Evolutionary conservation across 1,140 invertebrate genomes (phyloP).

Genomic region (Teleopsis dalmanni): DNA sequence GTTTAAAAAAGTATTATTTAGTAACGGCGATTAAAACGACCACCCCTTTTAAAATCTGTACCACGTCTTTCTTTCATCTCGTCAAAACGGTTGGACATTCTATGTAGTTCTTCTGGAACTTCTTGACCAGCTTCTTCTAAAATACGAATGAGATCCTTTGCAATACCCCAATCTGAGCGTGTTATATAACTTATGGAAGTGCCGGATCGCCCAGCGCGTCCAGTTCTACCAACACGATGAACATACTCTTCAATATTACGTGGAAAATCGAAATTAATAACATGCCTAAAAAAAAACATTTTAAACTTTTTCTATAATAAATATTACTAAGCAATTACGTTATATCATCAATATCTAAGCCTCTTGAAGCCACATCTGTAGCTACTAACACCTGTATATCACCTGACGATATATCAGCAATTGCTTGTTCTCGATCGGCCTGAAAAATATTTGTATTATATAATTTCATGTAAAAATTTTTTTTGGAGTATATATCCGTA

Average conservation of each 20-base stretch:
- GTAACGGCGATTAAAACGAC: no score
- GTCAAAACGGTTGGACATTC: slow-evolving; percentile 62
- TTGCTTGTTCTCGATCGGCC: slow-evolving; percentile 72
- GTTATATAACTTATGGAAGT: slow-evolving; percentile 76
- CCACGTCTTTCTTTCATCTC: slow-evolving; percentile 54
- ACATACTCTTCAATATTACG: slow-evolving; percentile 87
- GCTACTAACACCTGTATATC: slow-evolving; percentile 75
- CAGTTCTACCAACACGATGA: slow-evolving; percentile 80
- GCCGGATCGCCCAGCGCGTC: slow-evolving; percentile 76
- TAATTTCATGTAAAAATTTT: no score
- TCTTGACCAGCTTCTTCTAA: slow-evolving; percentile 67
- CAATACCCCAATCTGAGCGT: slow-evolving; percentile 68
- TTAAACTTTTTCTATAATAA: no score
- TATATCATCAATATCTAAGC: slow-evolving; percentile 86
- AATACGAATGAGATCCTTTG: slow-evolving; percentile 74
- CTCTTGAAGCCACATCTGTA: slow-evolving; percentile 89
- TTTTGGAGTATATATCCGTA: no score
- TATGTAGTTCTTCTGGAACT: slow-evolving; percentile 61
- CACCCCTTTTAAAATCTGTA: no score
- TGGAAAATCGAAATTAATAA: slow-evolving; percentile 87
- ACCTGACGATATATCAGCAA: slow-evolving; percentile 73
- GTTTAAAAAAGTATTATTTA: no score
- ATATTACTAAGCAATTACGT: no score
- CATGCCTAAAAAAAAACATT: slow-evolving; percentile 45
- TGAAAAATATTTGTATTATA: neutral